Base-by-base conservation (phyloP, 2,113 vertebrate genomes). In the Cinclus cinclus region DNA sequence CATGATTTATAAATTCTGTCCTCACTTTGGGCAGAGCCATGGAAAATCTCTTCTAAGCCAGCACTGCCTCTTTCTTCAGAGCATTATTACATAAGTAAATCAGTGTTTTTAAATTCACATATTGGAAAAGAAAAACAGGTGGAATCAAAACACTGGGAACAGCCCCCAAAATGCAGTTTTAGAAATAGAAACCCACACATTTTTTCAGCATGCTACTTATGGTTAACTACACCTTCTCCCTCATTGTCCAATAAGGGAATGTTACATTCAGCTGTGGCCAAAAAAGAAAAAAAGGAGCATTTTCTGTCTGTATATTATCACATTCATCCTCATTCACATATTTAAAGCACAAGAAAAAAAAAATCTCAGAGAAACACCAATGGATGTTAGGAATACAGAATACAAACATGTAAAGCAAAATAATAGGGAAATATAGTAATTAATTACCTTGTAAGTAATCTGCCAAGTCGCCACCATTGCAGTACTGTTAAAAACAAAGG, bases 381-480 rank as follows among this genome's bases (percentile, higher is more conserved):
- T 2, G 18, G 53, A 52, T 33, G 50, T 70, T 44, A 81, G 23
- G 18, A 65, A 64, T 15, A 44, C 5, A 75, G 44, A 79, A 35
- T 6, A 79, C 4, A 65, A 85, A 73, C 41, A 58, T 4, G 6
- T 10, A 81, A 83, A 30, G n/a, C 8, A 85, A 28, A 15, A 83
- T 41, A 65, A 89, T 1, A 83, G 15, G n/a, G 46, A 90, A 91
- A 93, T 30, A 74, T 0, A 87, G 37, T 13, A 62, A 93, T 42
- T 49, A 92, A 42, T 98, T 99, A 99, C 99, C 99, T 99, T 99
- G 99, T 94, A 99, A 98, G 97, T 99, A 99, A 98, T 99, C 99
- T n/a, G 99, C 99, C 90, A 99, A 97, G 98, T 99, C 99, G 46
- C 99, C 99, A 95, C 99, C 99, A 79, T 99, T 99, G 98, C 99